A percentile compares a stretch with the other conserved stretches of the same genome.
Evolutionary conservation across 2,888 invertebrate species (phyloP).

Genomic region (Drosophila dives): DNA sequence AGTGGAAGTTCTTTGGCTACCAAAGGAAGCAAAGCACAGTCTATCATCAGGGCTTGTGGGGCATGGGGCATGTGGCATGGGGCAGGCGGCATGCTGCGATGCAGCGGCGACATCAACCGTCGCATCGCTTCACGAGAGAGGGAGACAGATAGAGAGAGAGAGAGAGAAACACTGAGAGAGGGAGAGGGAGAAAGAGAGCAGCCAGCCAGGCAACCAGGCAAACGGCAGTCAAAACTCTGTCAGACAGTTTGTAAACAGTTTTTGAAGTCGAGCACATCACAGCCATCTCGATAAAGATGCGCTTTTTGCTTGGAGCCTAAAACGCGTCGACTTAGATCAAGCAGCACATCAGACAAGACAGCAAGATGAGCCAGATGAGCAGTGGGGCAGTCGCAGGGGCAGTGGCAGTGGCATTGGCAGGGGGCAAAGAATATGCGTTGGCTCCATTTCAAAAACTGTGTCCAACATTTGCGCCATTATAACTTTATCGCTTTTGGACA

Average conservation of each 20-base stretch:
- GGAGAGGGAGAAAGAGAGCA: background rate
- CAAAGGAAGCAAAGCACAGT: slow-evolving; percentile 21
- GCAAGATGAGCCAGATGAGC: background rate
- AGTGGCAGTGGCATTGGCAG: background rate
- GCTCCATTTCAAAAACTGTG: slow-evolving; percentile 66
- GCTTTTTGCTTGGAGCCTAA: slow-evolving; percentile 47
- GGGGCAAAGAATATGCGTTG: slow-evolving; percentile 9
- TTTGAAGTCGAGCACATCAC: slow-evolving; percentile 67
- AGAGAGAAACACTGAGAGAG: background rate
- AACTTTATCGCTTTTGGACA: slow-evolving; percentile 81
- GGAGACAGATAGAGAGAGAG: background rate
- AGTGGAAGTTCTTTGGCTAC: slow-evolving; percentile 23
- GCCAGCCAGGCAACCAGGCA: slow-evolving; percentile 8
- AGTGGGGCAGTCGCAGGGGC: background rate
- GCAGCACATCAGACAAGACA: slow-evolving; percentile 28
- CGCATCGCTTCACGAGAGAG: slow-evolving; percentile 12
- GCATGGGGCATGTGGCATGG: slow-evolving; percentile 23
- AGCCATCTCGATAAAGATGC: slow-evolving; percentile 61
- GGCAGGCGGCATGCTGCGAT: slow-evolving; percentile 33
- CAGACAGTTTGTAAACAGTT: slow-evolving; percentile 81
- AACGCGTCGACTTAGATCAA: slow-evolving; percentile 48
- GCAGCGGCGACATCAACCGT: slow-evolving; percentile 75
- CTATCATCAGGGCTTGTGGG: slow-evolving; percentile 41
- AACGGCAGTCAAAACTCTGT: slow-evolving; percentile 78
- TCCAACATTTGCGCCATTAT: slow-evolving; percentile 81